Base-by-base conservation (phyloP, 1,140 invertebrate genomes). In the Eurosta solidaginis region DNA sequence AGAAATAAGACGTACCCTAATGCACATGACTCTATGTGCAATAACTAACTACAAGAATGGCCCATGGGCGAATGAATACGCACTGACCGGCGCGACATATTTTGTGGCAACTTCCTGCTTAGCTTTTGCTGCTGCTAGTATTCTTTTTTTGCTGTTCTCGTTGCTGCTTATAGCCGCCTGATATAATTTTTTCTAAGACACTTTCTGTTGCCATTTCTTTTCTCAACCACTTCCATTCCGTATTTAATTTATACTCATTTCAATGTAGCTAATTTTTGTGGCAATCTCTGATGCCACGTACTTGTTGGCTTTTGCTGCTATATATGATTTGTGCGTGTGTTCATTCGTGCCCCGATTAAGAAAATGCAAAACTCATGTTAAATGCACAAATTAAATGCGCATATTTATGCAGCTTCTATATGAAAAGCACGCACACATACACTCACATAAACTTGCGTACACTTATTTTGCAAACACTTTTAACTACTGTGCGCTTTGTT, bases 291-390 rank as follows among this genome's bases (percentile, higher is more conserved):
- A n/a, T n/a, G 52, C 22, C 54, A 63, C 29, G 22, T 33, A 36
- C 22, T 10, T n/a, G 9, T 3, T 12, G 12, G 7, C n/a, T n/a
- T n/a, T n/a, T n/a, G n/a, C n/a, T n/a, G n/a, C n/a, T 29, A 12
- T 27, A 3, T 3, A 59, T 33, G 29, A 47, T 17, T 22, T 63
- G 17, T 63, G 59, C 29, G 54, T 63, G 12, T 22, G 29, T 68
- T 14, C 33, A 2, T 68, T 68, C 59, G 59, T 68, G 33, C 59
- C 17, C 33, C 59, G 59, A 40, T 68, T 68, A 68, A 33, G 59
- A 29, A 68, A 68, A 68, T 68, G 59, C 59, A 42, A 68, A 68
- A 40, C 33, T 68, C 33, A 40, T 68, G 59, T 68, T 68, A 20
- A 68, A 68, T 33, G 40, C 29, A 68, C 29, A 68, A 68, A 68